Base-by-base conservation (phyloP, 2,113 vertebrate genomes). In the Edolisoma coerulescens region DNA sequence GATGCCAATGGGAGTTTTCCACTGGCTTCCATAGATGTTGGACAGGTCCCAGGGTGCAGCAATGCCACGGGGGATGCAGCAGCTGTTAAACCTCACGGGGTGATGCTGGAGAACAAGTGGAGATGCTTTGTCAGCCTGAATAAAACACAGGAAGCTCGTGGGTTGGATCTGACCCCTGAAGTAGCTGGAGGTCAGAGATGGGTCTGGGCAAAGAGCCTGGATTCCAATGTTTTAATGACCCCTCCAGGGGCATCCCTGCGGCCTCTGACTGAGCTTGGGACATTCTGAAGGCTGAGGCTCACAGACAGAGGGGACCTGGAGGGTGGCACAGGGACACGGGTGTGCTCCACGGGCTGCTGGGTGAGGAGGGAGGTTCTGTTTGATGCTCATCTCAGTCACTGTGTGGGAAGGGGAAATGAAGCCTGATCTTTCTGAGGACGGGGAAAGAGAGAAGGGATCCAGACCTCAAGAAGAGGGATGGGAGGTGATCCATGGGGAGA, bases 41-140 rank as follows among this genome's bases (percentile, higher is more conserved):
- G 90, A 45, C 68, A 3, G 28, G 50, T 67, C 94, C 94, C 95
- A 89, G 86, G 63, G 89, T 81, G 89, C 91, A 93, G 95, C 92
- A 83, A 30, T 16, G 53, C 79, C 23, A 11, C 0, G 1, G 82
- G 78, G 67, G 86, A 22, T 24, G 85, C 92, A 87, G 92, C 91
- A 91, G 95, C 95, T 93, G 89, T 41, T 64, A 18, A 53, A 60
- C 53, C 69, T 70, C 81, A 3, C 0, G 42, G 71, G 95, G 50
- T 19, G 90, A 94, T 68, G 90, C 90, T 94, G 78, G 33, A 44
- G 87, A 80, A 41, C 71, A 44, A 59, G 89, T 3, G 4, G 49
- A 95, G 83, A 4, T 18, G 84, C 49, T 89, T 87, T 56, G 33
- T 47, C 64, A 74, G 69, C 42, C 69, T 50, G 60, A 54, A 35